Percentiles rank a stretch among this genome's conserved stretches.
phyloP scores from a whole-genome alignment of 2,888 invertebrate genomes.

The Gastracanthus pulcherrimus region DNA sequence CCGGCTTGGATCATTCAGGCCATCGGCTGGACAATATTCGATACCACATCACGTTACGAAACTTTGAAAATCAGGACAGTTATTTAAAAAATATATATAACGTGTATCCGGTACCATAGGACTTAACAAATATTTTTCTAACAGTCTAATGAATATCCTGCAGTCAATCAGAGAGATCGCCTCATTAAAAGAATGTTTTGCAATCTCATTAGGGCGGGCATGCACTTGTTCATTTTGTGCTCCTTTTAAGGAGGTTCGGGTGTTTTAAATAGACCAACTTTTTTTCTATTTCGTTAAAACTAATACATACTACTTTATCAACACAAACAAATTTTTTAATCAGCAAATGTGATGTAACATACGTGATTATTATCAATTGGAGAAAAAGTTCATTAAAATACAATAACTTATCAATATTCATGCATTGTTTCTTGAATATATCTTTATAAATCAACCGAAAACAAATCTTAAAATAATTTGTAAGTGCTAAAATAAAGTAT shows the following conservation, averaged over 20 bases:
- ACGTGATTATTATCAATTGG: no score
- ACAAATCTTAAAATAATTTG: no score
- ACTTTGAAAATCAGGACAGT: neutral
- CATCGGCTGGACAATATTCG: constrained; percentile 4
- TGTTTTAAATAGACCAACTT: no score
- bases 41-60: constrained; percentile 28
- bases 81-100: neutral
- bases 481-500: no score
- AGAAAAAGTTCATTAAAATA: no score
- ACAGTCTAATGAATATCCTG: neutral
- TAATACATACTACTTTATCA: no score
- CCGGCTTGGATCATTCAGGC: constrained; percentile 2
- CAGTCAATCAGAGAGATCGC: neutral
- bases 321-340: no score
- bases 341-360: no score
- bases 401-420: no score
- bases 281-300: no score
- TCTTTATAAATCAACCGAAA: no score
- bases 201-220: neutral
- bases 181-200: neutral
- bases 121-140: neutral
- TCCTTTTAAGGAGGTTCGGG: neutral
- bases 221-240: neutral
- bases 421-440: no score
- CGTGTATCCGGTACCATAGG: neutral